Base-by-base conservation (phyloP, 2,113 vertebrate species). In the Agelaius tricolor region DNA sequence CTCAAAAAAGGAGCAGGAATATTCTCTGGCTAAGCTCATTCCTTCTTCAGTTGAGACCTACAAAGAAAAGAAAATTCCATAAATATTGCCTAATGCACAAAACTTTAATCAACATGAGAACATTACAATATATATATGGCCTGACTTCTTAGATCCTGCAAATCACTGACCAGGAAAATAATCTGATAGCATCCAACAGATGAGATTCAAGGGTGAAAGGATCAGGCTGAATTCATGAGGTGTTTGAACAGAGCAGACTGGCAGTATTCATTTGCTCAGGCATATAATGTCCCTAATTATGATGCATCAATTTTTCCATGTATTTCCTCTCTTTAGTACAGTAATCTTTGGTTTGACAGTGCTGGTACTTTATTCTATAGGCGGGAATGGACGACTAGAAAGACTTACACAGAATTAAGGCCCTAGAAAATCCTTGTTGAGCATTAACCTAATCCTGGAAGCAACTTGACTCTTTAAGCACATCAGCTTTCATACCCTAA, bases 21-120 rank as follows among this genome's bases (percentile, higher is more conserved):
- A 98, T 92, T 98, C 98, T 84, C 97, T 93, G 57, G 98, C 98
- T 97, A 99, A 96, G 68, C 92, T 98, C 78, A 94, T 96, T 28
- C 98, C 98, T 97, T 99, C 98, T 94, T 98, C 98, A 59, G 97
- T 98, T 6, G 98, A 98, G 33, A 99, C 98, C 98, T 99, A 73
- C 4, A 78, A 68, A 81, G 59, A 65, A 87, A 91, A 84, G 3
- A 16, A 67, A 92, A 91, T 21, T 33, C n/a, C 9, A 24, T 68
- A 67, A 79, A 67, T n/a, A 80, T 27, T 10, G 1, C 4, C 28
- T 37, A 49, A 37, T 46, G 13, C 6, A 37, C 12, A 11, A 21
- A 68, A 14, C 3, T 21, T 43, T 28, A 73, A 65, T 27, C 10
- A 55, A 10, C 18, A 46, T 0, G 0, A 67, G 19, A 54, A 37